Evolutionary conservation across 2,888 invertebrate genomes (phyloP).

Genomic region (Drosophila niveifrons): DNA sequence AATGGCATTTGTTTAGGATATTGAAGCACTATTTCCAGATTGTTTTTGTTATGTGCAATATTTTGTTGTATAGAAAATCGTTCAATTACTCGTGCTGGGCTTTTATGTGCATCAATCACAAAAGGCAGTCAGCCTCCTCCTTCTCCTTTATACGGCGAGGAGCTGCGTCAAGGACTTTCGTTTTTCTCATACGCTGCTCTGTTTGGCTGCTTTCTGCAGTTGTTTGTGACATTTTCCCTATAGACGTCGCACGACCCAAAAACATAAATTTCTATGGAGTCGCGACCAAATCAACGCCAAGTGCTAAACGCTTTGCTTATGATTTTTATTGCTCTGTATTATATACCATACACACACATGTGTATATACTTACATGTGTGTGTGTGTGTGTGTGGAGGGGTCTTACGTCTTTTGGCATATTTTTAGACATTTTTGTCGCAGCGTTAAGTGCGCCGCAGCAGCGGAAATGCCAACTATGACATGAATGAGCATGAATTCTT

Average conservation of each 20-base stretch:
- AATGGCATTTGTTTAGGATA: constrained; percentile 14
- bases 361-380: neutral
- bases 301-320: constrained; percentile 67
- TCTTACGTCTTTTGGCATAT: constrained; percentile 58
- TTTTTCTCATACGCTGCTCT: constrained; percentile 2
- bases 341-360: neutral
- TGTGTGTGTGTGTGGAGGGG: constrained; percentile 8
- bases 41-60: constrained; percentile 14
- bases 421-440: constrained; percentile 57
- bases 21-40: neutral
- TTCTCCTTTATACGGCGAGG: constrained; percentile 11
- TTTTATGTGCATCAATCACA: constrained; percentile 47
- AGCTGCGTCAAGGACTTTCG: constrained; percentile 23
- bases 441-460: constrained; percentile 55
- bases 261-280: constrained; percentile 59
- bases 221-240: constrained; percentile 16
- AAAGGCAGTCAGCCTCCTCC: constrained; percentile 10
- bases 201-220: neutral
- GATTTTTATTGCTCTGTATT: constrained; percentile 63
- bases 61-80: constrained; percentile 30
- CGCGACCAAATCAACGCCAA: constrained; percentile 66
- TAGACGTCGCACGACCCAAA: constrained; percentile 54
- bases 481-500: constrained; percentile 61
- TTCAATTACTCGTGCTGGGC: constrained; percentile 52
- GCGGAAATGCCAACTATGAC: constrained; percentile 44